Conservation (phyloP, 2,113 vertebrate genomes). For the Hippocampus mohnikei region DNA sequence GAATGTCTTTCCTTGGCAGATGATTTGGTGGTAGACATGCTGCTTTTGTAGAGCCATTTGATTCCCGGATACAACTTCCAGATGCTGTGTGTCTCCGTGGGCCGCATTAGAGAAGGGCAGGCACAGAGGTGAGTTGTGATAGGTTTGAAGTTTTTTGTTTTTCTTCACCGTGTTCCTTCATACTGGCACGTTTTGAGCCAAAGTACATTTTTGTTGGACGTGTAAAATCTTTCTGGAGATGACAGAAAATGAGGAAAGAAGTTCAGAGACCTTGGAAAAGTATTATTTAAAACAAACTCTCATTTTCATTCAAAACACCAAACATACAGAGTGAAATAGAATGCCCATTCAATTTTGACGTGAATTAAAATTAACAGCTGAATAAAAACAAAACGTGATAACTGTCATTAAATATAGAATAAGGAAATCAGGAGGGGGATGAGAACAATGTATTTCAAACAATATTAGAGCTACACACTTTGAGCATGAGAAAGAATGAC, state of each 20-base stretch:
- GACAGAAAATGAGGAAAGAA: not conserved
- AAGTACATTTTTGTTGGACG: not conserved
- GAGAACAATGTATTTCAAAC: too few relatives aligned
- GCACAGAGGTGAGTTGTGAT: conserved; percentile 55
- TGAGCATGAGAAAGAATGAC: too few relatives aligned
- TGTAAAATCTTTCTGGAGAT: not conserved
- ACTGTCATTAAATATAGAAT: too few relatives aligned
- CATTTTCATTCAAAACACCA: too few relatives aligned
- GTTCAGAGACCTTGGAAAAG: not conserved
- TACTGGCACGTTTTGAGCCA: not conserved
- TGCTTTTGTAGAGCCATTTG: conserved; percentile 28
- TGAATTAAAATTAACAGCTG: too few relatives aligned
- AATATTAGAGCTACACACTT: too few relatives aligned
- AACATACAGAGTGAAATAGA: too few relatives aligned
- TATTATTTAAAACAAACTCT: too few relatives aligned
- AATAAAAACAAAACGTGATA: too few relatives aligned
- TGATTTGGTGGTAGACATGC: conserved; percentile 54
- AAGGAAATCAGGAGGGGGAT: too few relatives aligned
- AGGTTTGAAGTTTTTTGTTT: too few relatives aligned
- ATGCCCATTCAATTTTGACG: too few relatives aligned
- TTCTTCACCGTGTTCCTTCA: not conserved
- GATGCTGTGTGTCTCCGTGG: conserved; percentile 50
- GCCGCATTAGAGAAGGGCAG: conserved; percentile 39
- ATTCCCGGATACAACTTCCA: conserved; percentile 47
- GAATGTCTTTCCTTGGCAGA: conserved; percentile 56